Evolutionary conservation across 2,888 invertebrate genomes (phyloP).

Genomic region (Dryocosmus kuriphilus): DNA sequence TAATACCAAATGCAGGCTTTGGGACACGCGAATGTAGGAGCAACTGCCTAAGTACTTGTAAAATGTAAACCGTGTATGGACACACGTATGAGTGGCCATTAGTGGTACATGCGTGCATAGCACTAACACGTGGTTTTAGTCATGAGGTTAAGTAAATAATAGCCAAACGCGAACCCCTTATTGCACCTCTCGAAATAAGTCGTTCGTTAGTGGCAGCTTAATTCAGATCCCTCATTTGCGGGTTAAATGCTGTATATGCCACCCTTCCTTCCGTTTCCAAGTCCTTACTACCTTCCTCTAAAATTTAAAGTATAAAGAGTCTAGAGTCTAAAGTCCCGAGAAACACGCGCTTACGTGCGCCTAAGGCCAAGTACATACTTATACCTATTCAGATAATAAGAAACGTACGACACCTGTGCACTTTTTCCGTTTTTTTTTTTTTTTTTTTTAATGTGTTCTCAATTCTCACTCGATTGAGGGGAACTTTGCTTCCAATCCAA

Average conservation of each 20-base stretch:
- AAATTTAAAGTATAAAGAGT: constrained; percentile 44
- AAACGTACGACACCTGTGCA: constrained; percentile 22
- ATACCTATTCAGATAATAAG: constrained; percentile 5
- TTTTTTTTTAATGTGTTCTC: neutral
- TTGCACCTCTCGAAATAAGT: constrained; percentile 69
- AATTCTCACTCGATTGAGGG: neutral
- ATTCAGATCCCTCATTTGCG: constrained; percentile 52
- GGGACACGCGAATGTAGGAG: constrained; percentile 15
- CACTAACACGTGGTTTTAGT: constrained; percentile 62
- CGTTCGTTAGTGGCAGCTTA: constrained; percentile 68
- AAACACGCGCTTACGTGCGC: constrained; percentile 50
- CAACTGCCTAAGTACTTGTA: constrained; percentile 23
- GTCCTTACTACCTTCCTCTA: constrained; percentile 5
- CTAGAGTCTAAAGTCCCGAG: constrained; percentile 47
- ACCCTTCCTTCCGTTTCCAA: constrained; percentile 25
- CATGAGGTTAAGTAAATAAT: constrained; percentile 72
- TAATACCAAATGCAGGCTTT: constrained; percentile 11
- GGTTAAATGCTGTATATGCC: constrained; percentile 10
- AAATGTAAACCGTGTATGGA: constrained; percentile 33
- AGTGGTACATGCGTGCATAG: constrained; percentile 46
- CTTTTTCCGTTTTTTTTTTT: constrained; percentile 13
- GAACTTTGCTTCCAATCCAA: neutral
- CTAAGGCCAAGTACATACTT: constrained; percentile 24
- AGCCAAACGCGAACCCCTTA: constrained; percentile 68
- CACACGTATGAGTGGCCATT: constrained; percentile 67